Conservation (phyloP, 2,113 vertebrate species). For the Pseudorhombus dupliciocellatus region DNA sequence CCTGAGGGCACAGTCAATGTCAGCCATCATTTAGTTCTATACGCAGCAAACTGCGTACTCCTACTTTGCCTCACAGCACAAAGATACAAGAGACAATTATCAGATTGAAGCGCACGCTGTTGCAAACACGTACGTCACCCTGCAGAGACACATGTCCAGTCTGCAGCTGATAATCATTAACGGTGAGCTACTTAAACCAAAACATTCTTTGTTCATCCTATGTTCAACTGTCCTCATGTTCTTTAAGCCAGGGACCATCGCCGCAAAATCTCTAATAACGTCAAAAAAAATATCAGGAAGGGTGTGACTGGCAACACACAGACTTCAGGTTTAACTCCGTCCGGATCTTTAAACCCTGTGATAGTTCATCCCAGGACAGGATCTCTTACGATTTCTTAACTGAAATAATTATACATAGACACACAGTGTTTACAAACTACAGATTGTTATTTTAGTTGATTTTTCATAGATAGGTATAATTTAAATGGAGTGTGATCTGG, state of each 20-base stretch:
- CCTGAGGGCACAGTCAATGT: conserved; percentile 47
- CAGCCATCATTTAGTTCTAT: conserved; percentile 21
- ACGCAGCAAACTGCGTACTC: conserved; percentile 11
- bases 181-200: conserved; percentile 35
- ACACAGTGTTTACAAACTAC: too few species aligned
- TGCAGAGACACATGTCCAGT: conserved; percentile 31
- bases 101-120: conserved; percentile 25
- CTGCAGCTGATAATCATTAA: conserved; percentile 66
- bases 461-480: too few species aligned
- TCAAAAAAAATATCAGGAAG: too few species aligned
- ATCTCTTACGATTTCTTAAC: too few species aligned
- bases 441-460: too few species aligned
- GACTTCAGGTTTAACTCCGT: background rate
- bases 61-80: conserved; percentile 6
- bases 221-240: background rate
- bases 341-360: background rate
- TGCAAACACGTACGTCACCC: conserved; percentile 13
- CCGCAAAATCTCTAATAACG: conserved; percentile 5
- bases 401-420: too few species aligned
- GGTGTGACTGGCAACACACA: conserved; percentile 1
- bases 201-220: conserved; percentile 38
- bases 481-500: too few species aligned
- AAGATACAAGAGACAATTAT: background rate
- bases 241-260: conserved; percentile 7
- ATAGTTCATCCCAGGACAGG: too few species aligned